Base-by-base conservation (phyloP, 2,113 vertebrate species). In the Myiozetetes cayanensis region DNA sequence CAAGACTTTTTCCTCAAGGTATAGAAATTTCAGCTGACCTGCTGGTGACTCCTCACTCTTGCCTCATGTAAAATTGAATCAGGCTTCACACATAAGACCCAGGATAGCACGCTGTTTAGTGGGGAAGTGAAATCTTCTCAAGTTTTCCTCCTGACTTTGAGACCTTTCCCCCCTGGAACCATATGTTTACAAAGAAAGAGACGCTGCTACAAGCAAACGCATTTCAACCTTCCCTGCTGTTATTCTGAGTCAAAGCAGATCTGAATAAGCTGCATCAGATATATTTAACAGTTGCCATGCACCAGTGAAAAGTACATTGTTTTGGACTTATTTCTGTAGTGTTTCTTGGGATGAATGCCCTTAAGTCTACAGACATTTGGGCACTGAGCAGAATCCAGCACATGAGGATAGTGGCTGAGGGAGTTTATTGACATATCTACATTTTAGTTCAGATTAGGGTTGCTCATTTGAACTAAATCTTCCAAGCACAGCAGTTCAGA, bases 91-190 rank as follows among this genome's bases (percentile, higher is more conserved):
- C 5, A 1, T 20, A 25, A 76, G 31, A 81, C 24, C 6, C 17
- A 9, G 35, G n/a, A 41, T 27, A 41, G 56, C 14, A 28, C 0
- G 2, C 14, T 41, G 0, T 23, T 22, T 16, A 14, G 39, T 19
- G 30, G 14, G 71, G 49, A 53, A 61, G 10, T 9, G 11, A 61
- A 86, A 65, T 52, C 58, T 52, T 66, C 52, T 85, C 63, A 47
- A 14, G 21, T 59, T 63, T 86, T 84, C 46, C 73, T 70, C 44
- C 87, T 85, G 72, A 46, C 44, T 85, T 85, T 44, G 30, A 85
- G 75, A 79, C 75, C 58, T 88, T 87, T 90, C 37, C 35, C 35
- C 35, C 24, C 41, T 66, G 21, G 35, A 31, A 58, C 28, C 8
- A 1, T 10, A 46, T 50, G 58, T 67, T 65, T 88, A 27, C 59